Evolutionary conservation across 1,140 invertebrate species (phyloP).

Genomic region (Callitettix versicolor): DNA sequence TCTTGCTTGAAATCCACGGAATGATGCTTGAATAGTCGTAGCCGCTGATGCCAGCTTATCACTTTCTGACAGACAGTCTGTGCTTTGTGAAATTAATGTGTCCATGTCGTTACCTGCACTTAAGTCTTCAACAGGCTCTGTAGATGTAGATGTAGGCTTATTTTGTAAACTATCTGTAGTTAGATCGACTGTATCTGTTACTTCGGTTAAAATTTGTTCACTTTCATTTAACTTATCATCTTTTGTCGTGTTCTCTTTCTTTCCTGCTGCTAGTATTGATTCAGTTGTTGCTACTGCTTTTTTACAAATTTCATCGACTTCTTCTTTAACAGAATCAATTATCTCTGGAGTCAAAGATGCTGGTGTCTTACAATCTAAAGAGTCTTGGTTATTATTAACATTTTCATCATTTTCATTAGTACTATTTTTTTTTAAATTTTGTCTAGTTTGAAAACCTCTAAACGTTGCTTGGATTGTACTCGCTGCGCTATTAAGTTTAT

Average conservation of each 20-base stretch:
- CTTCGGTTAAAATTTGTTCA: too few relatives aligned
- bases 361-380: conserved; percentile 1
- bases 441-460: conserved; percentile 21
- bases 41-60: conserved; percentile 17
- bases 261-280: too few relatives aligned
- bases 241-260: too few relatives aligned
- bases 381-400: neutral
- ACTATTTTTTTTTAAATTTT: conserved; percentile 15
- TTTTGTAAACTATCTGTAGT: too few relatives aligned
- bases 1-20: conserved; percentile 22
- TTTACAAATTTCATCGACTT: conserved; percentile 24
- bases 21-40: conserved; percentile 23
- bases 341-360: conserved; percentile 10
- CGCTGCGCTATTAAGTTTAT: conserved; percentile 24
- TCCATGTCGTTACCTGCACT: too few relatives aligned
- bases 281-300: conserved; percentile 21
- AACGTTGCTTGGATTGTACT: conserved; percentile 22
- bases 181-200: too few relatives aligned
- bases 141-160: too few relatives aligned
- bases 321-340: conserved; percentile 16
- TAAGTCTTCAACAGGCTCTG: too few relatives aligned
- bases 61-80: too few relatives aligned
- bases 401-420: too few relatives aligned
- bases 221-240: too few relatives aligned
- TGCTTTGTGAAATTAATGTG: too few relatives aligned